Evolutionary conservation across 2,888 invertebrate species (phyloP), one percentile per base, ranked within the genome.

Genomic region (Pollenia griseotomentosa): DNA sequence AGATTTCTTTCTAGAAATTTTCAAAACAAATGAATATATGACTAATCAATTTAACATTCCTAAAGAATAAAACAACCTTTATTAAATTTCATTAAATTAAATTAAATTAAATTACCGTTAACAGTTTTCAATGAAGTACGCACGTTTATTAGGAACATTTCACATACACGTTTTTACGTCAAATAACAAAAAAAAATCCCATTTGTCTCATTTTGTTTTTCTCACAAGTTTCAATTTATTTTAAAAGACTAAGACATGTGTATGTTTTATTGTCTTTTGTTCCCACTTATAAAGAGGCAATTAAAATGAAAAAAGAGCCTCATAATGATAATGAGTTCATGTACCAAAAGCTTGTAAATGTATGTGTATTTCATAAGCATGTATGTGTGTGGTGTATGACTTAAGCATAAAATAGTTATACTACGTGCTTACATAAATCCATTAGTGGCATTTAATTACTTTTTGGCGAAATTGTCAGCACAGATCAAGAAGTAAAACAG

Each of bases 391-490:
- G 23, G 44, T 33, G 23, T 42, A n/a, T 6, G 11, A 33, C 66
- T 61, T 19, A 46, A 55, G 66, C 68, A 61, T 79, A 74, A 74
- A 74, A 84, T 68, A 68, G 59, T 84, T 74, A n/a, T 74, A 74
- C 40, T 79, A 83, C 80, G 86, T 80, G 83, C 73, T 77, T 77
- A 61, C 80, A 77, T 80, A 79, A 63, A 83, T 66, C 75, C 84
- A 80, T 87, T 84, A 84, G 81, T 68, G 77, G 66, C 75, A 81
- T 86, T 86, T 86, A 86, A 86, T 86, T 86, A 81, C 75, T 48
- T 83, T 80, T 86, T 63, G 65, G 71, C 61, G 53, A 66, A 86
- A 77, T 80, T 71, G 80, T 83, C 78, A 81, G 59, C 73, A 70
- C 57, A 73, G 82, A 85, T 75, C 79, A 83, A 77, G 70, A 7